Evolutionary conservation across 1,140 invertebrate genomes (phyloP).

Genomic region (Saccostrea glomerata): DNA sequence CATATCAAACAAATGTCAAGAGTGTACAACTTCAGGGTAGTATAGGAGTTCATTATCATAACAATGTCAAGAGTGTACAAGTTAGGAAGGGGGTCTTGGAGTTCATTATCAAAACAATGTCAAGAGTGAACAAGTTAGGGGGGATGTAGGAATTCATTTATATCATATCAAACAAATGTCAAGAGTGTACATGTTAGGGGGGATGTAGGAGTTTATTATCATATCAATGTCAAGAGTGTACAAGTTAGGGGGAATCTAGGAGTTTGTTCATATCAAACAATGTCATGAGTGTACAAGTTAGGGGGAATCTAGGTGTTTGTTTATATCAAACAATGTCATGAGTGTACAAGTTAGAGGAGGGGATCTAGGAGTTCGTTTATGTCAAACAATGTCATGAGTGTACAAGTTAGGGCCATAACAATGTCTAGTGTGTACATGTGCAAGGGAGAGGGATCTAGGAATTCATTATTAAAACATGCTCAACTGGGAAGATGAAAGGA

Average conservation of each 20-base stretch:
- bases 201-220: not conserved
- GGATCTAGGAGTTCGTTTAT: not conserved
- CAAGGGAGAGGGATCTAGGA: conserved; percentile 65
- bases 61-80: not conserved
- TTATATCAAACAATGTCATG: not conserved
- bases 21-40: not conserved
- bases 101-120: not conserved
- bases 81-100: not conserved
- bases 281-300: not conserved
- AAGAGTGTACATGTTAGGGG: no score
- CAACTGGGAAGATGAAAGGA: no score
- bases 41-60: not conserved
- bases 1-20: not conserved
- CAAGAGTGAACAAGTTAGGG: not conserved
- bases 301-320: not conserved
- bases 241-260: not conserved
- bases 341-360: not conserved
- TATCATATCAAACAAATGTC: conserved; percentile 84
- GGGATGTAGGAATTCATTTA: no score
- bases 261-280: not conserved
- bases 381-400: no score
- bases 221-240: conserved; percentile 41
- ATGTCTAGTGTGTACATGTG: not conserved
- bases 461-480: conserved; percentile 84
- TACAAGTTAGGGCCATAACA: not conserved